Base-by-base conservation (phyloP, 2,888 invertebrate genomes). In the Caenorhabditis macrosperma region DNA sequence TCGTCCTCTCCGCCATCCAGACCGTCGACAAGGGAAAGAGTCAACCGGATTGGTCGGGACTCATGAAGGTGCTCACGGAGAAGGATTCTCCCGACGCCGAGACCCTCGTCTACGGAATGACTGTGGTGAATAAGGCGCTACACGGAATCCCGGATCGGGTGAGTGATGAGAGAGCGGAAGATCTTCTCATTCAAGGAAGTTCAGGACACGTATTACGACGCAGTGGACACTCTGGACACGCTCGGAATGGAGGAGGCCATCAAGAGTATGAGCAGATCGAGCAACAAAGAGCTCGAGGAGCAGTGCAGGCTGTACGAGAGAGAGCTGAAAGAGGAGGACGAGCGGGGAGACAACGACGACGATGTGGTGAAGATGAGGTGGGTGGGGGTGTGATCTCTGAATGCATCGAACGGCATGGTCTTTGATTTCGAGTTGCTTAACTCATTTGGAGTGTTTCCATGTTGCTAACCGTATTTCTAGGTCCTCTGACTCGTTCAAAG, bases 161-260 rank as follows among this genome's bases (percentile, higher is more conserved):
- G 7, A 75, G 80, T 61, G 4, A 4, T 22, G 15, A 24, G n/a
- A 41, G 41, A 55, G 12, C 17, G 35, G 15, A 81, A 91, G 9
- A 12, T 38, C 38, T 3, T 33, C 10, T 10, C 15, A 38, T 38
- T 38, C 17, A 17, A 6, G 33, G n/a, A n/a, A 20, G 52, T 54
- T 54, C 95, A 96, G 92, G 96, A 98, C 91, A 95, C 95, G 24
- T 99, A 97, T 92, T 99, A 97, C 91, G 97, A 99, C 91, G 95
- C 99, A 91, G 95, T 96, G 2, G 98, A 99, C 92, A 94, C 95
- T 24, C 92, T 99, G 82, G 98, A 98, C 91, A 96, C 97, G 85
- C 96, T 92, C 52, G 92, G 92, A 52, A 91, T 93, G 91, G 92
- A 93, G 77, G 85, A 85, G 15, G 85, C 88, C 9, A 84, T 90